Percentiles rank a stretch among this genome's conserved stretches.
Evolutionary conservation across 1,140 invertebrate genomes (phyloP).

Genomic region (Grapholita molesta): DNA sequence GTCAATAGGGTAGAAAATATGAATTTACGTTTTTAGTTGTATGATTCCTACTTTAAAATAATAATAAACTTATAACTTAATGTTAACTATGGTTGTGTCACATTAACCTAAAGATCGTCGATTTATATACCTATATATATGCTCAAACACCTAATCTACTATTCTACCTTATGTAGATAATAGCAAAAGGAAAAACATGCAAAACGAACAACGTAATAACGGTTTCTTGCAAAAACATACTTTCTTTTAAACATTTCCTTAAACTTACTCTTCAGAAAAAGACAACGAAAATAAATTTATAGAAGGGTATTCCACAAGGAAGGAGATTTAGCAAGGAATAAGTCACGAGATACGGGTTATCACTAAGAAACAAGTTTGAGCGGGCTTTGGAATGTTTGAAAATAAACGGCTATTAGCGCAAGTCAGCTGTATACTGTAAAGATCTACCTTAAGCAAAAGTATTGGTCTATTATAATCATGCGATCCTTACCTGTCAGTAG

Average conservation of each 20-base stretch:
- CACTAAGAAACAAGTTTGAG: conserved; percentile 1
- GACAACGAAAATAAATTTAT: neutral
- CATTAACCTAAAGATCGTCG: no score
- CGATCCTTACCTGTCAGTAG: conserved; percentile 60
- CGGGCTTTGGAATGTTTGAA: conserved; percentile 14
- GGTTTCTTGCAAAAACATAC: no score
- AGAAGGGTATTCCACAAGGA: neutral
- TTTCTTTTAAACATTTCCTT: neutral
- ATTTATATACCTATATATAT: no score
- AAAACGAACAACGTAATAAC: no score
- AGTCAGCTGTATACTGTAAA: neutral
- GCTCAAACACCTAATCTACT: no score
- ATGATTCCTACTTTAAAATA: no score
- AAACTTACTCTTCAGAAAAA: neutral
- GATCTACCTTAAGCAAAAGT: neutral
- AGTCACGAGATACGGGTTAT: neutral
- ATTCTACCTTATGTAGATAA: no score
- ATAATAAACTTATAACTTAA: no score
- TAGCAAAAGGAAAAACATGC: no score
- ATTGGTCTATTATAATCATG: neutral
- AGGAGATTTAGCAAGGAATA: neutral
- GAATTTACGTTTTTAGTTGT: no score
- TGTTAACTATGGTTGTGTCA: no score
- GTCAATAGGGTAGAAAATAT: no score
- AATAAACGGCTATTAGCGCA: conserved; percentile 2